Base-by-base conservation (phyloP, 2,888 invertebrate genomes). In the Drosophila vallismaia region DNA sequence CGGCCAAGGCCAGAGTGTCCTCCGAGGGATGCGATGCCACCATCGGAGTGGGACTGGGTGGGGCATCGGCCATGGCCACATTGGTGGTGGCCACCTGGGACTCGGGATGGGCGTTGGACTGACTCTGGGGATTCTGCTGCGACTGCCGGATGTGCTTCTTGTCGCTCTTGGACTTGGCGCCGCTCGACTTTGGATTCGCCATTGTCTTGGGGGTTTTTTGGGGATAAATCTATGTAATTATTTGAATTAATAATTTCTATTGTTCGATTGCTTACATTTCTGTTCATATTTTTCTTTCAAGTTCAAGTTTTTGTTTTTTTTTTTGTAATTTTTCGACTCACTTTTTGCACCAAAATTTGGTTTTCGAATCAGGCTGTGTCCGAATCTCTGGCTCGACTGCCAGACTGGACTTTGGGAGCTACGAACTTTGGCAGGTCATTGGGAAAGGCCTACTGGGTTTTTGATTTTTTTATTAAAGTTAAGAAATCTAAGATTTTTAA, bases 1-100 rank as follows among this genome's bases (percentile, higher is more conserved):
- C 49, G 1, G 62, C 62, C 57, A 62, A 5, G 9, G 62, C 49
- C 24, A 62, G 4, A 0, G 57, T 57, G 36, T 62, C 57, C 57
- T 57, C 57, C 40, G 62, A 62, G 7, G 57, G 44, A 24, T 28
- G 62, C 3, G 46, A 3, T 31, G 24, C 54, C 6, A 9, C 46
- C 8, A 60, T 12, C 19, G 54, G 54, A 12, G 12, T 24, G 31
- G 24, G 26, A 1, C 31, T 42, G 29, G 31, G 12, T 0, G 51
- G 4, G 2, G 49, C 6, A 1, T 19, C 14, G 3, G 38, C 19
- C 9, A 38, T 14, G 8, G 56, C 38, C 56, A 50, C 19, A 1
- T 50, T 7, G 3, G 38, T 6, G 14, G 56, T 6, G 14, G 14
- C 14, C 3, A 38, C 2, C 38, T 26, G 26, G 1, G 45, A 1